Evolutionary conservation across 2,888 invertebrate species (phyloP), one percentile per base, ranked within the genome.

Genomic region (Sarcophaga carnaria): DNA sequence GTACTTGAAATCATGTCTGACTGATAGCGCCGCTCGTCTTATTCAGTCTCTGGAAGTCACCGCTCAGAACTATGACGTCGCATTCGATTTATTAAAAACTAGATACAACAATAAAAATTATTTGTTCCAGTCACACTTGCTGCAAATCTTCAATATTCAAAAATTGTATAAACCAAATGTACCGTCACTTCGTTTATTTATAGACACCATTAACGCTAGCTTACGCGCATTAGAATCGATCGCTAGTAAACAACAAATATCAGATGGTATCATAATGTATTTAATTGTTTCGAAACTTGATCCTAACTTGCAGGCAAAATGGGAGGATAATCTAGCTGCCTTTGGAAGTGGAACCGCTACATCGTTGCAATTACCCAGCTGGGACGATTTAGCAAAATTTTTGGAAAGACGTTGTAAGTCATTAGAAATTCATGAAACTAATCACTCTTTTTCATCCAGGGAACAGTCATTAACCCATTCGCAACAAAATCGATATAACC

Each of bases 11-110:
- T 84, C 84, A 5, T 82, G 80, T 71, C 67, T 88, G 47, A 76
- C 63, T 47, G 84, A 67, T 12, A 67, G 60, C 17, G 82, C 82
- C 0, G 69, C 80, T 12, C 76, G 75, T 14, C 54, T 86, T 1
- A 77, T 86, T 49, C 84, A 88, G 37, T 86, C 86, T 81, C 20
- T 88, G 54, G 85, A 88, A 72, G 82, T 84, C 45, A 85, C 85
- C 4, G 64, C 75, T 4, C 67, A 79, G 20, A 87, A 86, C n/a
- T 85, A 88, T 12, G 76, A 62, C 20, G 86, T 78, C 6, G 88
- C 88, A 4, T 60, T 85, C 0, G 81, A 83, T 62, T n/a, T 87
- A 2, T 49, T 80, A 10, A 60, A 66, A 27, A n/a, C 20, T 12
- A 66, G 72, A 59, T 66, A 66, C 20, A 63, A 72, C 27, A 79